A percentile compares a stretch with the other conserved stretches of the same genome.
These are phyloP conservation scores for Tragopan temminckii DNA, from an alignment of 2,797 vertebrate species.

Conservation along the genomic window DNA sequence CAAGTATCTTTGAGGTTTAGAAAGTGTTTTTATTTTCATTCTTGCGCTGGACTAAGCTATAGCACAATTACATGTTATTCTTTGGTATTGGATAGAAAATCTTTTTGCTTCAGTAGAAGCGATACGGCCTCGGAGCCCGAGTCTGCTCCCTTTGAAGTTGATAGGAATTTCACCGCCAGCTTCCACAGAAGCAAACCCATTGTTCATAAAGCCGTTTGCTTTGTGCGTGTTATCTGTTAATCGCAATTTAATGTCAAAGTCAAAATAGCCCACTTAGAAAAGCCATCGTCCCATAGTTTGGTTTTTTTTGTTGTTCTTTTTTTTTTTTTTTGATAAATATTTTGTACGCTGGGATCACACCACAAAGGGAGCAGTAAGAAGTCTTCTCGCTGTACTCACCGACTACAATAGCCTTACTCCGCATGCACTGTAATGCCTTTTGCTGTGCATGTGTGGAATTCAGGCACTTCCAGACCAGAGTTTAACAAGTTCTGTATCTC, in stretches of 20 bases:
- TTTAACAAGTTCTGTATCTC: slow-evolving; percentile 26
- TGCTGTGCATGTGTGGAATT: neutral
- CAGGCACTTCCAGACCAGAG: neutral
- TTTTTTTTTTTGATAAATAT: neutral
- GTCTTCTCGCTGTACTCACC: slow-evolving; percentile 17
- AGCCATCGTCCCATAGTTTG: neutral
- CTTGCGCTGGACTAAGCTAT: slow-evolving; percentile 63
- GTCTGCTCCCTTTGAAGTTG: slow-evolving; percentile 28
- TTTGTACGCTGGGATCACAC: neutral
- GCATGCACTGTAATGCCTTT: neutral
- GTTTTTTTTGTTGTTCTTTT: neutral
- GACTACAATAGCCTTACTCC: neutral
- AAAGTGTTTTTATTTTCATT: slow-evolving; percentile 84
- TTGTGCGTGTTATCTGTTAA: slow-evolving; percentile 30
- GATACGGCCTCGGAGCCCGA: neutral
- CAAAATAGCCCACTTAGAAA: neutral
- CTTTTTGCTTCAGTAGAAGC: slow-evolving; percentile 16
- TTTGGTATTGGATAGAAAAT: slow-evolving; percentile 37
- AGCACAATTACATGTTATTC: slow-evolving; percentile 71
- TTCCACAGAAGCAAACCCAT: slow-evolving; percentile 33
- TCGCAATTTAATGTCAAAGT: slow-evolving; percentile 46
- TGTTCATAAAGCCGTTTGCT: slow-evolving; percentile 52
- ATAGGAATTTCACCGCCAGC: slow-evolving; percentile 35
- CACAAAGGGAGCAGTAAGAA: neutral
- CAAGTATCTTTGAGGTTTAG: slow-evolving; percentile 84